Evolutionary conservation across 2,888 invertebrate species (phyloP).

Genomic region (Patella caerulea): DNA sequence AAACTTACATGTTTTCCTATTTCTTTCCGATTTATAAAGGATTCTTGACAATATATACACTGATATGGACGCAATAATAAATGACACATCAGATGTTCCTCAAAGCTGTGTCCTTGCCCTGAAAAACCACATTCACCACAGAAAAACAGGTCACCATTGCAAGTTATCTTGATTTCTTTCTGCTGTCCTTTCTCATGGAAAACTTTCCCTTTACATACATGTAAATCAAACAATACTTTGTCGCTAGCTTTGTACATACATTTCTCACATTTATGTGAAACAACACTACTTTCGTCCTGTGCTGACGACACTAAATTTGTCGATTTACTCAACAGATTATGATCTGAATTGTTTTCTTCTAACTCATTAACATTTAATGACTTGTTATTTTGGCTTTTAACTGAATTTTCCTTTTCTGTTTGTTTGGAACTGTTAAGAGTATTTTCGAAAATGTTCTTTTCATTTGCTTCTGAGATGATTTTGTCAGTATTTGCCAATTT

Average conservation of each 20-base stretch:
- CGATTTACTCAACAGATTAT: no score
- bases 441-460: no score
- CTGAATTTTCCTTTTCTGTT: neutral
- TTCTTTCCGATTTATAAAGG: constrained; percentile 40
- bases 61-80: constrained; percentile 40
- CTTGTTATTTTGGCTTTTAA: no score
- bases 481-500: no score
- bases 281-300: no score
- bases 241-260: neutral
- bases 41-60: constrained; percentile 43
- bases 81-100: constrained; percentile 46
- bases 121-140: constrained; percentile 40
- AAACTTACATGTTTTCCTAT: constrained; percentile 36
- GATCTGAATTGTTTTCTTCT: no score
- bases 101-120: constrained; percentile 37
- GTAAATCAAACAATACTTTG: neutral
- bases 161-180: neutral
- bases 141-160: constrained; percentile 21
- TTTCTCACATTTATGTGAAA: neutral
- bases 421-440: neutral
- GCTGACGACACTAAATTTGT: no score
- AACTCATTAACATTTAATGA: no score
- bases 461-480: no score
- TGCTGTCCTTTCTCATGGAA: neutral
- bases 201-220: neutral